phyloP scores from a whole-genome alignment of 37 sponge, comb jelly and placozoan species.

The Oopsacas minuta region DNA sequence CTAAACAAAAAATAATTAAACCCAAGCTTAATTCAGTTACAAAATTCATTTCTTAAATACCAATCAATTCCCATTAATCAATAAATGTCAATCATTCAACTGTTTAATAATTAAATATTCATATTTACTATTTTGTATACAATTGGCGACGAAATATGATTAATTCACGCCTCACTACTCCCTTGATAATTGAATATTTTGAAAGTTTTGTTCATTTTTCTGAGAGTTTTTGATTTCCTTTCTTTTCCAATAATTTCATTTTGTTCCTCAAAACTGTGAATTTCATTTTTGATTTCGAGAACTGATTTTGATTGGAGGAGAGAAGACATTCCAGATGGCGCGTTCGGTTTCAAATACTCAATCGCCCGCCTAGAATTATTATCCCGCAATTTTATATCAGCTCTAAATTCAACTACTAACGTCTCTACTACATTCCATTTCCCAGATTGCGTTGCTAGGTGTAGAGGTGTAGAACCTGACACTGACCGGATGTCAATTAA shows the following conservation, averaged over 20 bases:
- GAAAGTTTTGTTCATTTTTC: not conserved
- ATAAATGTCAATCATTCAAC: too few species aligned
- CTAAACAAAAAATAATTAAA: too few species aligned
- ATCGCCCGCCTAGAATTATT: not conserved
- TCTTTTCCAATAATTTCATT: not conserved
- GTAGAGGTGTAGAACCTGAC: not conserved
- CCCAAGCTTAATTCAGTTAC: too few species aligned
- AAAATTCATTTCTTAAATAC: too few species aligned
- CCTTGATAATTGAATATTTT: too few species aligned
- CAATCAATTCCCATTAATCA: too few species aligned
- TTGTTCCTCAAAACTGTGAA: not conserved
- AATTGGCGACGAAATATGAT: not conserved
- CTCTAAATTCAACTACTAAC: not conserved
- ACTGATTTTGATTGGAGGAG: not conserved
- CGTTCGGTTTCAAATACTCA: not conserved
- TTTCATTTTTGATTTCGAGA: not conserved
- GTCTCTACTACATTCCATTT: conserved; percentile 13
- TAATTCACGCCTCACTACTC: not conserved
- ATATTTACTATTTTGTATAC: not conserved
- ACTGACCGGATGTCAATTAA: not conserved
- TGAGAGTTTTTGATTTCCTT: not conserved
- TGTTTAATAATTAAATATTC: not conserved
- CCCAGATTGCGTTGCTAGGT: conserved; percentile 1
- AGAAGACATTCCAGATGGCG: not conserved
- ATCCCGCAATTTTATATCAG: not conserved